These are phyloP conservation scores for Drosophila erecta DNA, from an alignment of 1,140 invertebrate genomes.

Conservation along the genomic window DNA sequence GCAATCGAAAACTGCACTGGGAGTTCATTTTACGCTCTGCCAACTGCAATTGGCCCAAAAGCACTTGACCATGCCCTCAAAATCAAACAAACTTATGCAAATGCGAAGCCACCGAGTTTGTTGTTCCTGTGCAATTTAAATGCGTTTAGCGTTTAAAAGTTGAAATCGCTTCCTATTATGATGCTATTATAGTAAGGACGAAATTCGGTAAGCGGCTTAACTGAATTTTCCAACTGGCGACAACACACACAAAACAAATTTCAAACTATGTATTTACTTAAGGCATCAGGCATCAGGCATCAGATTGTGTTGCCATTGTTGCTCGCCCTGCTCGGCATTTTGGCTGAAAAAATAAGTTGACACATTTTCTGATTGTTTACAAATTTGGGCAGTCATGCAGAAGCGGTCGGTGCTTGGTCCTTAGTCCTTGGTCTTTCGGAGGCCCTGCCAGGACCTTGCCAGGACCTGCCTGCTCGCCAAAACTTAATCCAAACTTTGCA, in stretches of 20 bases:
- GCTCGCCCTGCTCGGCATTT: constrained; percentile 21
- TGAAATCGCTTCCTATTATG: constrained; percentile 63
- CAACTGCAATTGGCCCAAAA: constrained; percentile 51
- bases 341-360: constrained; percentile 68
- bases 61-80: constrained; percentile 18
- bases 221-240: constrained; percentile 63
- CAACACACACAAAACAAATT: constrained; percentile 65
- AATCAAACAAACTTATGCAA: constrained; percentile 28
- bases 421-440: constrained; percentile 19
- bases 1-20: constrained; percentile 50
- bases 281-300: constrained; percentile 69
- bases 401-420: constrained; percentile 34
- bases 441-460: constrained; percentile 30
- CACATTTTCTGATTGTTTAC: constrained; percentile 82
- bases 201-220: constrained; percentile 78
- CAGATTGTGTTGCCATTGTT: constrained; percentile 71
- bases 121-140: constrained; percentile 54
- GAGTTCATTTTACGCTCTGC: constrained; percentile 64
- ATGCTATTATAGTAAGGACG: constrained; percentile 69
- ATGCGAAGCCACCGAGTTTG: constrained; percentile 21
- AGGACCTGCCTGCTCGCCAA: constrained; percentile 32
- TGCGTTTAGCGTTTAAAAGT: constrained; percentile 57
- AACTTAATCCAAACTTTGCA: constrained; percentile 82
- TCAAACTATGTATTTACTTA: constrained; percentile 80
- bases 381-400: constrained; percentile 76